Evolutionary conservation across 1,140 invertebrate genomes (phyloP).

Genomic region (Calosoma granatense): DNA sequence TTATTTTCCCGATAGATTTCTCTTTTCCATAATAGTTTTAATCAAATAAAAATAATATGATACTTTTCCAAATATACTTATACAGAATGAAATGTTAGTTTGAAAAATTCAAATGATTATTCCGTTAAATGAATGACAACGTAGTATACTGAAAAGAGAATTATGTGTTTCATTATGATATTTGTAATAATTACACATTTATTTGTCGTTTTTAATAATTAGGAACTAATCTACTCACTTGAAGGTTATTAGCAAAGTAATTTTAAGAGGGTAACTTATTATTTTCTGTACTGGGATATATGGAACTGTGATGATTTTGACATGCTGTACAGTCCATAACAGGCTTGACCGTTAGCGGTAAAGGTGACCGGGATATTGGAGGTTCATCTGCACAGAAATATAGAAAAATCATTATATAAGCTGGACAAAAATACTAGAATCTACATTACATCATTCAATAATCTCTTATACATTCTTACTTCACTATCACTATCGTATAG

Average conservation of each 20-base stretch:
- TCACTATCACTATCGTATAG: no score
- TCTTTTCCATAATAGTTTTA: no score
- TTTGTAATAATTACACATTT: neutral
- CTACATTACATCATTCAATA: no score
- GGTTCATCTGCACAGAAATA: neutral
- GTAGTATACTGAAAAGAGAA: neutral
- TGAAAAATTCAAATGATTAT: neutral
- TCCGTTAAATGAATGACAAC: neutral
- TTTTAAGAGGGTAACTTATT: neutral
- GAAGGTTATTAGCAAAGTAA: neutral
- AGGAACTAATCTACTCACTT: neutral
- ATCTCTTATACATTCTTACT: no score
- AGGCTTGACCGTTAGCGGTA: neutral
- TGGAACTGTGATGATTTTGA: neutral
- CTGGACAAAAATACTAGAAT: no score
- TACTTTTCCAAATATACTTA: no score
- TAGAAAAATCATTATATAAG: no score
- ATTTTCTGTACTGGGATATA: neutral
- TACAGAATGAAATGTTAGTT: no score
- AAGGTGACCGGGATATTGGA: neutral
- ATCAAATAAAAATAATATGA: no score
- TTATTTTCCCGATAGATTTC: no score
- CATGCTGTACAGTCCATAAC: neutral
- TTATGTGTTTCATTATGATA: neutral
- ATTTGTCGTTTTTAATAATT: neutral